Base-by-base conservation (phyloP, 2,888 invertebrate species). In the Eupithecia abbreviata region DNA sequence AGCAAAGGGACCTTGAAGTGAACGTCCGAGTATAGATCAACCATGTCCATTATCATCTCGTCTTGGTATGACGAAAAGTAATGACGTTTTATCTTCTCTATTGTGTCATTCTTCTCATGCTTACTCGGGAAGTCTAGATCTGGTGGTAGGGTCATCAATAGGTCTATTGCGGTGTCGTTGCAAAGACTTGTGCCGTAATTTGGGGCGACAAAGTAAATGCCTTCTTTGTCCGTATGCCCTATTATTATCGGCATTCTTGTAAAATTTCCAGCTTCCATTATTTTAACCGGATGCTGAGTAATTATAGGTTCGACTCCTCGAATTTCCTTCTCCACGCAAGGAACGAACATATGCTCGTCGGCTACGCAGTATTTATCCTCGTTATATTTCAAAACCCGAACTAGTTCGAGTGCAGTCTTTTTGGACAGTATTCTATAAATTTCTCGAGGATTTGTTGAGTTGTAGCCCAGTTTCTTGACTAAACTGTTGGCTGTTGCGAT, bases 221-320 rank as follows among this genome's bases (percentile, higher is more conserved):
- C 95, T 86, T 95, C 95, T 42, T 89, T 90, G 78, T 93, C 91
- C 18, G 93, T 95, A 73, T 89, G 90, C 0, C 95, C 94, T 30
- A 94, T 91, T 51, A 95, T 93, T 91, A 94, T 92, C 0, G 95
- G 95, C 7, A 95, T 86, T 85, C 93, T 93, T 0, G 90, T 91
- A 73, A 93, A 95, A 76, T 94, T 92, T 0, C 92, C 91, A 0
- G 92, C 87, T 66, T 80, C 83, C 18, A 95, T 91, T 7, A 92
- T 84, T 10, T 90, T 87, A 2, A 87, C 83, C 0, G 94, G 93
- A 82, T 91, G 89, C 55, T 90, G 85, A 0, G 92, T 91, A 2
- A 94, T 74, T 0, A 94, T 83, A 0, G 93, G 84, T 30, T 93
- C 91, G 0, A 92, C 85, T 0, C 93, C 95, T 2, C 92, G 84